A percentile compares a stretch with the other conserved stretches of the same genome.
Evolutionary conservation across 2,797 vertebrate species (phyloP).

Genomic region (Gymnopithys bicolor): DNA sequence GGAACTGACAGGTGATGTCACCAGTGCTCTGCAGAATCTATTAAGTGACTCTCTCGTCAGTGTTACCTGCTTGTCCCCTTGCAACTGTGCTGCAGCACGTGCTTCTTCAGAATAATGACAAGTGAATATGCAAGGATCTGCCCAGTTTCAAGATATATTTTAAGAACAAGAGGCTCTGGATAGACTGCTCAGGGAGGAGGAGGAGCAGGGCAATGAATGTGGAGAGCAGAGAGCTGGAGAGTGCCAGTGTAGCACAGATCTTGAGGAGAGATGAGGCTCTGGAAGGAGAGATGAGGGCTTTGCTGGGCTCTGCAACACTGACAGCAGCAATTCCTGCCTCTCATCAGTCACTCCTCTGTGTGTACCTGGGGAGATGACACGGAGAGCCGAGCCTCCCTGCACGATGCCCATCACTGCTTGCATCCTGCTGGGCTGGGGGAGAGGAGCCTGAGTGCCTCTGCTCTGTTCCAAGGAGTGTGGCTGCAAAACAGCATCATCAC

Average conservation of each 20-base stretch:
- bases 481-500: background rate
- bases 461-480: background rate
- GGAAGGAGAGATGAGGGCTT: background rate
- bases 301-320: background rate
- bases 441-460: background rate
- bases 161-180: background rate
- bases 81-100: background rate
- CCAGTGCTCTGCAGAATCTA: background rate
- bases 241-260: background rate
- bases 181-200: background rate
- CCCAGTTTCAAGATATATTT: background rate
- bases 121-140: background rate
- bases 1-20: background rate
- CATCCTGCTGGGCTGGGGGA: background rate
- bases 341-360: background rate
- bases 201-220: background rate
- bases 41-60: background rate
- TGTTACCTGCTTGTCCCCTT: background rate
- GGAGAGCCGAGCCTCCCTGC: background rate
- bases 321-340: conserved; percentile 4
- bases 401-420: background rate
- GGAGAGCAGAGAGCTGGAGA: background rate
- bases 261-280: background rate
- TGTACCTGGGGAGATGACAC: background rate
- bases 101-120: background rate